Evolutionary conservation across 2,797 vertebrate species (phyloP), one percentile per base, ranked within the genome.

Genomic region (Poeciliopsis paucimaculata): DNA sequence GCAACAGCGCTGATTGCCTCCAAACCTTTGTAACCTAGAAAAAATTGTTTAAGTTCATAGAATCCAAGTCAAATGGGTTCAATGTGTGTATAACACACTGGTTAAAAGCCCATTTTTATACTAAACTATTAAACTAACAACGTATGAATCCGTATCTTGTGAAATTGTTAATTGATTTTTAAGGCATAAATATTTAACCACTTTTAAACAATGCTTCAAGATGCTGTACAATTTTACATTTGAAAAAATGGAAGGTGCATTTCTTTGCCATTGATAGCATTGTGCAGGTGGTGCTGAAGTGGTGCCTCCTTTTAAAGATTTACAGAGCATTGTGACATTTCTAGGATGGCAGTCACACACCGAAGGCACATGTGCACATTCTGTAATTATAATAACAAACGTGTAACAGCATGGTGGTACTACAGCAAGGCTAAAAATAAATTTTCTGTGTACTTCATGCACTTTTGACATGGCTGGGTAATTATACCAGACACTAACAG

Each of bases 241-340:
- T 15, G 9, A n/a, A 78, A 18, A 18, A 5, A 23, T 26, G 11
- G n/a, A 51, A n/a, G 39, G 39, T 13, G 36, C 15, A 36, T 55
- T 34, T 80, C 47, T n/a, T 2, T 55, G 75, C 46, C 28, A 74
- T 31, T 72, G 13, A 66, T 68, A 41, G 76, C 73, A 77, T 77
- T 73, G 66, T 77, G 36, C 62, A 28, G 55, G 51, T 77, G 72
- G 47, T 77, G 64, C 51, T 78, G 75, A 84, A 49, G 49, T 77
- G 72, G 74, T 74, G 62, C 45, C 82, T 82, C 71, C 71, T 78
- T 79, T 74, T 85, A 80, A 70, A 77, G 75, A 85, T 68, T 81
- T 64, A 51, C 39, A 11, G 71, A 75, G 81, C 77, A 39, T 6
- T 6, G 70, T 88, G 87, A 88, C 88, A 90, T 77, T 84, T 76